Percentiles rank a stretch among this genome's conserved stretches.
Evolutionary conservation across 2,113 vertebrate genomes (phyloP).

Genomic region (Pteruthius melanotis): DNA sequence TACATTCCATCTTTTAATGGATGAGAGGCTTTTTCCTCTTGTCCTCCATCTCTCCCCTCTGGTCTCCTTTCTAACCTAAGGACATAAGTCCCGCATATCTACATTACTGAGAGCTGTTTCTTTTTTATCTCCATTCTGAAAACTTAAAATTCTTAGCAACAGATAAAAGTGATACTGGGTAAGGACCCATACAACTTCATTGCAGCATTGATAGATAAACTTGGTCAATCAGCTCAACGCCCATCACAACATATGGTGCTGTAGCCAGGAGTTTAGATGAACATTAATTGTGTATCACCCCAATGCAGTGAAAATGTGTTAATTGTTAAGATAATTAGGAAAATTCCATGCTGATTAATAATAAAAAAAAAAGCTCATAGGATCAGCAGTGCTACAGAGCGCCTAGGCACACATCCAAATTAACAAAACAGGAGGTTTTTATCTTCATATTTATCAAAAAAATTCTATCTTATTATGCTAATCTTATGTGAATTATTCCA

Average conservation of each 20-base stretch:
- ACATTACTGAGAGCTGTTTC: background rate
- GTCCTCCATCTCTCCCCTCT: background rate
- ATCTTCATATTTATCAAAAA: background rate
- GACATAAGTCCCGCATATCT: background rate
- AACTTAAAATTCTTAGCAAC: background rate
- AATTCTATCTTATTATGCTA: background rate
- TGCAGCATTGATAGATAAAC: background rate
- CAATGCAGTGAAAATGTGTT: background rate
- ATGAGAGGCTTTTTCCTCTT: background rate
- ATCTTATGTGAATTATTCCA: background rate
- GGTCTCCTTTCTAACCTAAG: background rate
- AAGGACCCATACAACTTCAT: background rate
- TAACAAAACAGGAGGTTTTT: background rate
- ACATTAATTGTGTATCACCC: background rate
- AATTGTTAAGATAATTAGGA: slow-evolving; percentile 18
- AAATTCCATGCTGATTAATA: background rate
- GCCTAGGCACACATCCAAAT: background rate
- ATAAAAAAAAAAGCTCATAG: background rate
- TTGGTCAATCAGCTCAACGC: background rate
- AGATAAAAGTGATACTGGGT: background rate
- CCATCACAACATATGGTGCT: background rate
- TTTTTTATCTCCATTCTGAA: background rate
- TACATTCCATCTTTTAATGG: background rate
- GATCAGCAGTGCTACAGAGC: background rate
- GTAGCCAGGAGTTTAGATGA: background rate